Percentiles rank a stretch among this genome's conserved stretches.
Evolutionary conservation across 2,888 invertebrate species (phyloP).

Genomic region (Agrochola macilenta): DNA sequence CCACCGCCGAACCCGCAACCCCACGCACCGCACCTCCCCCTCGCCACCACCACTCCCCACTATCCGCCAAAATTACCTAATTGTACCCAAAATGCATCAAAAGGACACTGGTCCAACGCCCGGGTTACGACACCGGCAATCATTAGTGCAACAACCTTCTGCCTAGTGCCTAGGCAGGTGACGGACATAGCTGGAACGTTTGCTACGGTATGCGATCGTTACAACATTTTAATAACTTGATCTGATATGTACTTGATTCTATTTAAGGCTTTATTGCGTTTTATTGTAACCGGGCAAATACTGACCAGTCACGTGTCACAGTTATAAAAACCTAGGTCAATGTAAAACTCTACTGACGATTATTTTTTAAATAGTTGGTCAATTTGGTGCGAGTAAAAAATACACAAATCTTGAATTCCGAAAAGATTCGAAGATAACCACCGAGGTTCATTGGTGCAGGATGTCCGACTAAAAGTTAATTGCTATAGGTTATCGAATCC

Average conservation of each 20-base stretch:
- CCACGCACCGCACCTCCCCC: constrained; percentile 82
- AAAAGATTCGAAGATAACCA: constrained; percentile 26
- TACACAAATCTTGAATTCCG: constrained; percentile 22
- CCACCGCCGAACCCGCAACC: constrained; percentile 87
- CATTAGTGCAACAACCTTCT: constrained; percentile 87
- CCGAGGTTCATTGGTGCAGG: constrained; percentile 28
- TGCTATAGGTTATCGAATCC: constrained; percentile 59
- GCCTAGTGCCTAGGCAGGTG: constrained; percentile 78
- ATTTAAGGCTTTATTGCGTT: constrained; percentile 57
- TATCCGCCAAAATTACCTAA: constrained; percentile 85
- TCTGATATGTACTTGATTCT: constrained; percentile 63
- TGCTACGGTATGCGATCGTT: constrained; percentile 72
- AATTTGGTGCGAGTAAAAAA: constrained; percentile 22
- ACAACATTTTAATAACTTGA: constrained; percentile 79
- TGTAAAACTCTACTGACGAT: constrained; percentile 43
- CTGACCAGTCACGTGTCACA: constrained; percentile 44
- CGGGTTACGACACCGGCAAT: constrained; percentile 84
- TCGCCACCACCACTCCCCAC: constrained; percentile 79
- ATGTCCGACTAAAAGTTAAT: constrained; percentile 57
- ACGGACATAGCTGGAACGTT: constrained; percentile 75
- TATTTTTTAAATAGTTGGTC: constrained; percentile 20
- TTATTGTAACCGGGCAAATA: constrained; percentile 38
- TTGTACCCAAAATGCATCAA: constrained; percentile 88
- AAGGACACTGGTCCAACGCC: constrained; percentile 86
- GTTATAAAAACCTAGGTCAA: constrained; percentile 66